Base-by-base conservation (phyloP, 2,888 invertebrate genomes). In the Caenorhabditis sp. region DNA sequence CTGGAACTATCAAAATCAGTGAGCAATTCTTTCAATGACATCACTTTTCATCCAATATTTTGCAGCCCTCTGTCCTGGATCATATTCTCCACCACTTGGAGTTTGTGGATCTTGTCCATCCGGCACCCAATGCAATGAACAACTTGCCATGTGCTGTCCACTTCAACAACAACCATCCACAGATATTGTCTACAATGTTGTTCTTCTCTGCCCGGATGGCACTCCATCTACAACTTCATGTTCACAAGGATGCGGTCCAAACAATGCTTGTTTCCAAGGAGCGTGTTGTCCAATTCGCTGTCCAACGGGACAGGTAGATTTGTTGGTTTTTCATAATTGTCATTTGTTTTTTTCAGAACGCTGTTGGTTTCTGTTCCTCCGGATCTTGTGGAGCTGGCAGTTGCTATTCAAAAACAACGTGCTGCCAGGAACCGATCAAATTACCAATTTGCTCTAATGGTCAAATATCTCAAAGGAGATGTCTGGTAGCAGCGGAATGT, bases 261-360 rank as follows among this genome's bases (percentile, higher is more conserved):
- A 86, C 18, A 84, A 81, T 35, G 87, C 85, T 11, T 90, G 89
- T 67, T 87, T 83, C 80, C 86, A 88, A 78, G 90, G 90, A 47
- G 86, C 85, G 24, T 90, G 90, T 65, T 90, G 90, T 58, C 90
- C 89, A 0, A 84, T 88, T 68, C 61, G 74, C 8, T 90, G 90
- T 53, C 90, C 90, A 2, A 26, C 71, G 11, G 82, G 83, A 22
- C 87, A 86, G 69, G 83, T 81, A n/a, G n/a, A n/a, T n/a, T n/a
- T n/a, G n/a, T n/a, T n/a, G n/a, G n/a, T n/a, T n/a, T n/a, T n/a
- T n/a, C n/a, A n/a, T n/a, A n/a, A n/a, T n/a, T n/a, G n/a, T n/a
- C n/a, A n/a, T n/a, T n/a, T n/a, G n/a, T 8, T 4, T 15, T 1
- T 28, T 82, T 61, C 79, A 83, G 84, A 83, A 76, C 20, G 81